Evolutionary conservation across 2,888 invertebrate species (phyloP).

Genomic region (Nomada goodeniana): DNA sequence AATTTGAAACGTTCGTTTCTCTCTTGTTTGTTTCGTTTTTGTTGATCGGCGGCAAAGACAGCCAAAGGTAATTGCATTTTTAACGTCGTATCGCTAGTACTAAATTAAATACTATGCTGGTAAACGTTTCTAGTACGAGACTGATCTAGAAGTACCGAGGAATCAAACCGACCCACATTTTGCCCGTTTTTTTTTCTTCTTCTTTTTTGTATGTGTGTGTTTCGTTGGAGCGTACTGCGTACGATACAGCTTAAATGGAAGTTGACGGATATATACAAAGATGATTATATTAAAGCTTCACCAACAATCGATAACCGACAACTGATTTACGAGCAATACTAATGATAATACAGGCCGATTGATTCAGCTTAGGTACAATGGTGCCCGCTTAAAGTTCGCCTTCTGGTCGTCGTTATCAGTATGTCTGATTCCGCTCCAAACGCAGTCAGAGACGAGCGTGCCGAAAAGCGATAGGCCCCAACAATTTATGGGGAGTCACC

Average conservation of each 20-base stretch:
- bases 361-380: constrained; percentile 37
- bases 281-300: constrained; percentile 43
- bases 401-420: too few species aligned
- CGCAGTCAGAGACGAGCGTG: too few species aligned
- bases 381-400: too few species aligned
- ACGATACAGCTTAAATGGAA: constrained; percentile 41
- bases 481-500: too few species aligned
- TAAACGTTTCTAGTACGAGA: constrained; percentile 18
- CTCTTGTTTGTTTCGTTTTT: not conserved
- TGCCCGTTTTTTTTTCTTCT: not conserved
- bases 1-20: constrained; percentile 7
- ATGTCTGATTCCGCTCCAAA: too few species aligned
- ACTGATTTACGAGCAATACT: constrained; percentile 25
- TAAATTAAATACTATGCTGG: constrained; percentile 29
- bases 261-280: constrained; percentile 45
- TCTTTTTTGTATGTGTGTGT: not conserved
- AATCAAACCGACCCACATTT: constrained; percentile 30
- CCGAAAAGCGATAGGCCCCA: too few species aligned
- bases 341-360: constrained; percentile 49
- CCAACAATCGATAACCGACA: constrained; percentile 24
- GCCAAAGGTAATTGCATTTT: constrained; percentile 12
- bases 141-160: constrained; percentile 24
- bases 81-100: constrained; percentile 20
- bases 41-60: constrained; percentile 52
- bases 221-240: constrained; percentile 20